A percentile compares a stretch with the other conserved stretches of the same genome.
These are phyloP conservation scores for Phengaris alcon DNA, from an alignment of 2,888 invertebrate genomes.

Conservation along the genomic window DNA sequence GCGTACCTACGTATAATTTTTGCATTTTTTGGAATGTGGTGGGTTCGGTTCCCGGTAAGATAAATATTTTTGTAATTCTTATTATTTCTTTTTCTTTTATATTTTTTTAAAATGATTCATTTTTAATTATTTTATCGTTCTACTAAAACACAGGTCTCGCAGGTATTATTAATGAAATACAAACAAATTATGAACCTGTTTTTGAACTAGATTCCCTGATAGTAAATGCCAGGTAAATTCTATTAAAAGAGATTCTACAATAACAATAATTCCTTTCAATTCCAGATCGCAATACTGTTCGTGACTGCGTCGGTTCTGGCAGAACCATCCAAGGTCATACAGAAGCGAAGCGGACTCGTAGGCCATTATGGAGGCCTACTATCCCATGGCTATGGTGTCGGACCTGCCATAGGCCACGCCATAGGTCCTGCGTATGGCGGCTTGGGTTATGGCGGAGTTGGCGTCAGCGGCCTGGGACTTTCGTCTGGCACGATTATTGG, in stretches of 20 bases:
- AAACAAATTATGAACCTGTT: too few species aligned
- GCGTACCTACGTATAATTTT: too few species aligned
- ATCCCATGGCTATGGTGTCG: constrained; percentile 41
- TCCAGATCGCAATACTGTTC: constrained; percentile 61
- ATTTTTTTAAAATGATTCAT: too few species aligned
- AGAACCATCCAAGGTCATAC: constrained; percentile 67
- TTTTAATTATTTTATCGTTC: too few species aligned
- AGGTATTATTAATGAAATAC: too few species aligned
- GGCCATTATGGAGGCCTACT: constrained; percentile 58
- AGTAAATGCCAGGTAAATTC: too few species aligned
- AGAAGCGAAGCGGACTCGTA: constrained; percentile 67
- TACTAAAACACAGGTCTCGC: too few species aligned
- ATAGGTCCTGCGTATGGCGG: background rate
- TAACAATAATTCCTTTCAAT: constrained; percentile 34
- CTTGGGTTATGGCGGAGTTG: constrained; percentile 38
- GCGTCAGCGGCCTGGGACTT: constrained; percentile 38
- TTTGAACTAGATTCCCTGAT: too few species aligned
- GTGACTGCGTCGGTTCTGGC: constrained; percentile 63
- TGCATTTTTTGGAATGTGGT: too few species aligned
- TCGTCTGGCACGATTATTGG: constrained; percentile 52
- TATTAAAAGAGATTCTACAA: background rate
- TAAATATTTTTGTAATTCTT: too few species aligned
- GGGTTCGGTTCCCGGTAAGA: too few species aligned
- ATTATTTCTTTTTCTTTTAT: too few species aligned
- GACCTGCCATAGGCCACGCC: constrained; percentile 39